phyloP scores from a whole-genome alignment of 2,888 invertebrate genomes.

The Lithodes maja region DNA sequence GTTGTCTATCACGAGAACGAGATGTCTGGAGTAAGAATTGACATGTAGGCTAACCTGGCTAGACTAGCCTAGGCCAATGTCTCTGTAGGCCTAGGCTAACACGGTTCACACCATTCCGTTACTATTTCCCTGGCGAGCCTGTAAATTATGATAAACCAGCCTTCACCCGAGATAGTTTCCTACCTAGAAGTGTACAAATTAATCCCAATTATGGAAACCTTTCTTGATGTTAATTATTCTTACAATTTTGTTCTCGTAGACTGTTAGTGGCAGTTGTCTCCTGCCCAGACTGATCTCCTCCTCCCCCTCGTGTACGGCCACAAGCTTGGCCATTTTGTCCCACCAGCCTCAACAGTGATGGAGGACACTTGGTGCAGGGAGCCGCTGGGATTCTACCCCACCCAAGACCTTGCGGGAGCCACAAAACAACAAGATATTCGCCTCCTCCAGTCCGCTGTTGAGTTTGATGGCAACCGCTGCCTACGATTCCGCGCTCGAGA shows the following conservation, averaged over 20 bases:
- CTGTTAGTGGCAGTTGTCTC: constrained; percentile 53
- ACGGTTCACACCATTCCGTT: too few relatives aligned
- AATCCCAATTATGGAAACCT: too few relatives aligned
- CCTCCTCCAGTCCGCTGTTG: neutral
- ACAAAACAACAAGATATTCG: constrained; percentile 3
- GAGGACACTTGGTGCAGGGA: neutral
- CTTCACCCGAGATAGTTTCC: too few relatives aligned
- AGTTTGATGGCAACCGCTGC: constrained; percentile 11
- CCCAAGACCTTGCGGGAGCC: neutral
- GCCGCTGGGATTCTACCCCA: neutral
- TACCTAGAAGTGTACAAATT: too few relatives aligned
- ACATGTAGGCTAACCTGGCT: too few relatives aligned
- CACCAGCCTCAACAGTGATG: neutral
- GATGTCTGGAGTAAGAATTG: too few relatives aligned
- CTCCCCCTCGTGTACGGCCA: constrained; percentile 54
- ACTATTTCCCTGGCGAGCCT: too few relatives aligned
- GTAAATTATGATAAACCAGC: too few relatives aligned
- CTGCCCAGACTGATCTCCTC: constrained; percentile 39
- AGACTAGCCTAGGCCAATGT: too few relatives aligned
- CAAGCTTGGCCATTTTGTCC: constrained; percentile 54
- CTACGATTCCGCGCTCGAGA: constrained; percentile 3
- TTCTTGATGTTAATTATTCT: too few relatives aligned
- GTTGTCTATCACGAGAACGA: too few relatives aligned
- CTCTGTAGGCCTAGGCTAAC: too few relatives aligned
- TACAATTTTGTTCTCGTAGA: constrained; percentile 56